These are phyloP conservation scores for Vespertilio murinus DNA, from an alignment of 2,797 vertebrate genomes.

Conservation along the genomic window DNA sequence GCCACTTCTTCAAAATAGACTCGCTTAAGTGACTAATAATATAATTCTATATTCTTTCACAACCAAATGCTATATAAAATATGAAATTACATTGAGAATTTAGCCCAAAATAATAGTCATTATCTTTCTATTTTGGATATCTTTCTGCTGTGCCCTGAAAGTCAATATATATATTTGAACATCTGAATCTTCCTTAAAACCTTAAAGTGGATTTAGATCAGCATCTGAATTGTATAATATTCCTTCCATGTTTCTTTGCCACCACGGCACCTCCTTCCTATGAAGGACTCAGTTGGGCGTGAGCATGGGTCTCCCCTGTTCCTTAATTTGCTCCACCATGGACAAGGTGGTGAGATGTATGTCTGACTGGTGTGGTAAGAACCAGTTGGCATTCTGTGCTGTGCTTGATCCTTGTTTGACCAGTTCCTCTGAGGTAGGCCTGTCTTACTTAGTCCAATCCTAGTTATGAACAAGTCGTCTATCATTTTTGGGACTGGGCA, in stretches of 20 bases:
- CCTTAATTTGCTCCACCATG: neutral
- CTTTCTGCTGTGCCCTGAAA: neutral
- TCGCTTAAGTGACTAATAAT: neutral
- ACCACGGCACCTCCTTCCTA: neutral
- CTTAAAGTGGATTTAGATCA: neutral
- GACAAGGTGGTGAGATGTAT: neutral
- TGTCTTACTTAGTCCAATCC: too few relatives aligned
- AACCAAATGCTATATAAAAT: neutral
- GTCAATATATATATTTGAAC: neutral
- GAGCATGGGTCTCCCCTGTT: neutral
- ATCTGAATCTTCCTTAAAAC: neutral
- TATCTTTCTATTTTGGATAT: neutral
- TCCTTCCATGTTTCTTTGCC: neutral
- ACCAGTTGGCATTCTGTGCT: neutral
- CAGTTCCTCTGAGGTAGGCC: too few relatives aligned
- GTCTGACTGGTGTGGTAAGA: too few relatives aligned
- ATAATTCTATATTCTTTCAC: neutral
- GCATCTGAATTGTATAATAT: neutral
- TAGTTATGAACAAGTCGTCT: neutral
- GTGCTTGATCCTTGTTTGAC: neutral
- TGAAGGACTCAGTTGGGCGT: neutral
- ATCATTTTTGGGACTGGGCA: fast-evolving
- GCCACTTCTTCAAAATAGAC: too few relatives aligned
- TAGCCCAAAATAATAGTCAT: neutral
- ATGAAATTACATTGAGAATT: neutral